Percentiles rank a stretch among this genome's conserved stretches.
Conservation (phyloP, 2,113 vertebrate genomes). For the Pomatostomus ruficeps region DNA sequence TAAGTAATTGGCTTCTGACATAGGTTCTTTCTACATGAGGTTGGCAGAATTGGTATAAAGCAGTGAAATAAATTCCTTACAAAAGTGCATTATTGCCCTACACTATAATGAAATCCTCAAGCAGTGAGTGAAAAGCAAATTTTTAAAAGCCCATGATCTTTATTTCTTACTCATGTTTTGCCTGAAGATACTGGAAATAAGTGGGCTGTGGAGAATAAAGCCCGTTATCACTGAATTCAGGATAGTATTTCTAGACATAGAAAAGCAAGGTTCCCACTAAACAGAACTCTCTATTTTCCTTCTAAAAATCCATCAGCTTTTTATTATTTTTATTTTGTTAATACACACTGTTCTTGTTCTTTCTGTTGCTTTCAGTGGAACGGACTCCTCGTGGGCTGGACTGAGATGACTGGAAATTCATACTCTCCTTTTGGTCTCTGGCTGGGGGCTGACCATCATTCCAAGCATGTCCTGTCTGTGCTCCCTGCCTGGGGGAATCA, state of each 20-base stretch:
- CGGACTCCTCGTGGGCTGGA: neutral
- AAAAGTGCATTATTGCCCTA: neutral
- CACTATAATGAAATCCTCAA: neutral
- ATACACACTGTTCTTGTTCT: neutral
- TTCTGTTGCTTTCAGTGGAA: neutral
- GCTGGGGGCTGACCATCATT: neutral
- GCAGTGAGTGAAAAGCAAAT: neutral
- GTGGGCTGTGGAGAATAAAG: neutral
- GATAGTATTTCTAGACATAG: neutral
- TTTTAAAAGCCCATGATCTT: neutral
- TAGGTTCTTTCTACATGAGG: neutral
- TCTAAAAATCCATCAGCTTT: neutral
- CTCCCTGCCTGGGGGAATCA: neutral
- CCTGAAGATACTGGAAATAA: neutral
- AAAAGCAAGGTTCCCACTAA: neutral
- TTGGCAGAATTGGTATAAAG: neutral
- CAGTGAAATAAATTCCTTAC: neutral
- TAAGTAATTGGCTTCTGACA: neutral
- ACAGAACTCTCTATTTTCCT: neutral
- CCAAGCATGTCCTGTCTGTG: neutral
- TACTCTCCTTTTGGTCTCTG: neutral
- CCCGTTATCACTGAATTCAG: neutral
- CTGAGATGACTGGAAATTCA: neutral
- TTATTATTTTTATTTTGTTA: neutral
- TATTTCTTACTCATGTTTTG: neutral